Base-by-base conservation (phyloP, 2,797 vertebrate genomes). In the Notolabrus celidotus region DNA sequence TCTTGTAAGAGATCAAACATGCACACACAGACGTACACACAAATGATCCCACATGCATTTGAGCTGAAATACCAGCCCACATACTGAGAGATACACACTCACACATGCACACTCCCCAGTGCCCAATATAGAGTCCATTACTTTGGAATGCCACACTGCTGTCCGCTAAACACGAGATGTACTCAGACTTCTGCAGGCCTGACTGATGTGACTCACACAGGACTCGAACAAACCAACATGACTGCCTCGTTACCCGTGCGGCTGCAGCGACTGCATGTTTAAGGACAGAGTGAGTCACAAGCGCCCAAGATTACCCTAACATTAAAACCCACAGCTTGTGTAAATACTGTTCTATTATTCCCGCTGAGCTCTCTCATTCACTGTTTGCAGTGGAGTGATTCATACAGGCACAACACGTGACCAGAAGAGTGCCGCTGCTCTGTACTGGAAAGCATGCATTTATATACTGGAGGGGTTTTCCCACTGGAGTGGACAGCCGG, bases 291-390 rank as follows among this genome's bases (percentile, higher is more conserved):
- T 91, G 87, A 92, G 55, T 91, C 89, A 90, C 80, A 74, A 75
- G 83, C 56, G 74, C 73, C 80, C 74, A 71, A 83, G 75, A 89
- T 83, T 85, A 83, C 84, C 78, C 86, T 29, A 63, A 72, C 83
- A 88, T 91, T 91, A 87, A 79, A 87, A 83, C 79, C 88, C 83
- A 50, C 85, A 84, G 84, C 80, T 83, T 74, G 81, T 85, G 77
- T 84, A 87, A 89, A 90, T 82, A 82, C 46, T 45, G 62, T 54
- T 45, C 78, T 72, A 59, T 80, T 85, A 79, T 86, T 85, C 82
- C 79, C 22, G 56, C 80, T 58, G 76, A 81, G 79, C 75, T 81
- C 77, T 84, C 74, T 86, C 81, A 85, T 86, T 86, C 85, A 83
- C 69, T 74, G 80, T 80, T 88, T 86, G 74, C 60, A 76, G 57